These are phyloP conservation scores for Habrosyne pyritoides DNA, from an alignment of 2,888 invertebrate species.

Conservation along the genomic window DNA sequence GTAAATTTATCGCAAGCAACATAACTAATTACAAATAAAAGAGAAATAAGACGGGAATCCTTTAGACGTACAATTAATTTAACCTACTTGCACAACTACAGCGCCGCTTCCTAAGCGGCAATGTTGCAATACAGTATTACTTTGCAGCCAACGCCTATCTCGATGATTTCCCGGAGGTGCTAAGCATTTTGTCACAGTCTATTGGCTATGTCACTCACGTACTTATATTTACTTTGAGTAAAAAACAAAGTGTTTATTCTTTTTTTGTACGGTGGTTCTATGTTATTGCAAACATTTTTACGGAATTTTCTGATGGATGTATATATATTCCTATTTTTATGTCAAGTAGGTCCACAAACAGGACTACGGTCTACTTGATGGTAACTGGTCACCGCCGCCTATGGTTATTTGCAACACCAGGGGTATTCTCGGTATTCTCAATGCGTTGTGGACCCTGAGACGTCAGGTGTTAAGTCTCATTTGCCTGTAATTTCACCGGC, in stretches of 20 bases:
- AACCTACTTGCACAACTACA: constrained; percentile 17
- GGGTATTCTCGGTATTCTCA: no score
- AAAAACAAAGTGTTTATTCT: constrained; percentile 7
- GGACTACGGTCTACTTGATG: no score
- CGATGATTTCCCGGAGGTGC: constrained; percentile 57
- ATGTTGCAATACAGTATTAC: constrained; percentile 39
- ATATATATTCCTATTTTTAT: no score
- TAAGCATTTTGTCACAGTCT: constrained; percentile 53
- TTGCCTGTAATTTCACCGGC: no score
- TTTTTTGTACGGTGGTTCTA: not conserved
- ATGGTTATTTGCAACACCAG: no score
- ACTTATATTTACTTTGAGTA: constrained; percentile 21
- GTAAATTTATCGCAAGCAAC: no score
- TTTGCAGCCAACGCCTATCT: constrained; percentile 27
- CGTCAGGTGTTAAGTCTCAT: no score
- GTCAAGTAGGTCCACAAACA: no score
- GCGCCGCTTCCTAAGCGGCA: constrained; percentile 18
- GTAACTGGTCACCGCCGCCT: no score
- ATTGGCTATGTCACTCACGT: constrained; percentile 36
- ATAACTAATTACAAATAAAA: not conserved
- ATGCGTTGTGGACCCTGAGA: no score
- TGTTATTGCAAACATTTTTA: no score
- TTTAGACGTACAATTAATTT: constrained; percentile 17
- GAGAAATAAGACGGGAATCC: not conserved
- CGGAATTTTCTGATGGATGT: no score